A percentile compares a stretch with the other conserved stretches of the same genome.
phyloP scores from a whole-genome alignment of 2,888 invertebrate genomes.

The Phengaris arion region DNA sequence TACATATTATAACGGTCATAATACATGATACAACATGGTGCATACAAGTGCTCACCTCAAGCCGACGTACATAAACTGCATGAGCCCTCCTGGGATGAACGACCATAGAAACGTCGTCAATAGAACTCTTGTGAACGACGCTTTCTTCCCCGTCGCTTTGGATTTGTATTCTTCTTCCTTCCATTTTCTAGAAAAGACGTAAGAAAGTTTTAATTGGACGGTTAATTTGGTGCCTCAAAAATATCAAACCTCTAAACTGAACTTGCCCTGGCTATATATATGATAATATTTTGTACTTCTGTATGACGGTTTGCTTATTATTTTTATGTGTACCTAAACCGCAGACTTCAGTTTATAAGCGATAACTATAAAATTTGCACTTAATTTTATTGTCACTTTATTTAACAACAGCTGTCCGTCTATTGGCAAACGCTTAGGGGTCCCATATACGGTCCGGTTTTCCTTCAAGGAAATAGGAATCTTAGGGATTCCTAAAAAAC shows the following conservation, averaged over 20 bases:
- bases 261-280: too few relatives aligned
- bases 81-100: constrained; percentile 60
- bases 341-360: background rate
- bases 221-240: background rate
- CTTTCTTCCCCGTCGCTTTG: constrained; percentile 49
- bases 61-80: constrained; percentile 53
- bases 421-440: background rate
- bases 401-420: background rate
- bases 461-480: too few relatives aligned
- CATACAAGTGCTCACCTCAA: constrained; percentile 49
- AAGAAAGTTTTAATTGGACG: constrained; percentile 1
- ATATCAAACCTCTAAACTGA: background rate
- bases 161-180: constrained; percentile 56
- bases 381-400: constrained; percentile 10
- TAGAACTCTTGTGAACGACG: constrained; percentile 57
- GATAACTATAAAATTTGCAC: background rate
- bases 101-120: constrained; percentile 58
- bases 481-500: too few relatives aligned
- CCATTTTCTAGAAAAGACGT: constrained; percentile 55
- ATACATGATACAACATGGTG: too few relatives aligned
- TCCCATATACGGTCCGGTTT: too few relatives aligned
- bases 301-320: background rate
- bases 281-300: too few relatives aligned
- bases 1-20: too few relatives aligned
- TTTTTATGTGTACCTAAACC: background rate